A percentile compares a stretch with the other conserved stretches of the same genome.
These are phyloP conservation scores for Mycetomoellerius zeteki DNA, from an alignment of 1,140 invertebrate genomes.

Conservation along the genomic window DNA sequence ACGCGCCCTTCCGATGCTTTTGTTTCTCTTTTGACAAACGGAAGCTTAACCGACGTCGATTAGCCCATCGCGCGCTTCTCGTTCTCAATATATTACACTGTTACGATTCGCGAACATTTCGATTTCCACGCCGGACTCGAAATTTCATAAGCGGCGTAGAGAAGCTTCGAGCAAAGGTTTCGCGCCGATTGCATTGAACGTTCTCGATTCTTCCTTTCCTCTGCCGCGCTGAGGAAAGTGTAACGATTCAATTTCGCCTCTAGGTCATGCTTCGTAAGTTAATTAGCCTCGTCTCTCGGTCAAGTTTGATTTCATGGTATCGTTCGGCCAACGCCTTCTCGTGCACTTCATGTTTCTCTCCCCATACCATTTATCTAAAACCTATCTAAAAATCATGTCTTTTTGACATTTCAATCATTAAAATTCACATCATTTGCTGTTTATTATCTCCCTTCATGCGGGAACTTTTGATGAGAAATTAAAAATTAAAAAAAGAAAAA, in stretches of 20 bases:
- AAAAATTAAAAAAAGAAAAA: too few species aligned
- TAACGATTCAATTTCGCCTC: conserved; percentile 60
- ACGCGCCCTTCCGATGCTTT: conserved; percentile 41
- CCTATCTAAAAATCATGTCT: too few species aligned
- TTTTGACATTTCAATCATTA: too few species aligned
- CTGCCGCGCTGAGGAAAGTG: conserved; percentile 54
- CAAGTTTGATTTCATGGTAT: conserved; percentile 56
- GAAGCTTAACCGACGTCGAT: conserved; percentile 30
- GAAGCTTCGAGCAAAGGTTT: background rate
- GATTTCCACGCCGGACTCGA: background rate
- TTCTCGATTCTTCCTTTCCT: conserved; percentile 42
- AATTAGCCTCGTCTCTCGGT: conserved; percentile 65
- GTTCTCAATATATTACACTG: conserved; percentile 44
- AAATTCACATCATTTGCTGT: too few species aligned
- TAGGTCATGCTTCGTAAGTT: conserved; percentile 65
- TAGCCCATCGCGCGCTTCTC: conserved; percentile 36
- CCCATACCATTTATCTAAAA: too few species aligned
- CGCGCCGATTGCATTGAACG: conserved; percentile 5
- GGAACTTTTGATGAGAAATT: too few species aligned
- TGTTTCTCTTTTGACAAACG: conserved; percentile 58
- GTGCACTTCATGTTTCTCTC: too few species aligned
- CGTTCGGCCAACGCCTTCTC: background rate
- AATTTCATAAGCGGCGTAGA: background rate
- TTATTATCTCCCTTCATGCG: too few species aligned
- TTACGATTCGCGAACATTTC: conserved; percentile 3